Evolutionary conservation across 2,888 invertebrate species (phyloP), one percentile per base, ranked within the genome.

Genomic region (Gnatocerus cornutus): DNA sequence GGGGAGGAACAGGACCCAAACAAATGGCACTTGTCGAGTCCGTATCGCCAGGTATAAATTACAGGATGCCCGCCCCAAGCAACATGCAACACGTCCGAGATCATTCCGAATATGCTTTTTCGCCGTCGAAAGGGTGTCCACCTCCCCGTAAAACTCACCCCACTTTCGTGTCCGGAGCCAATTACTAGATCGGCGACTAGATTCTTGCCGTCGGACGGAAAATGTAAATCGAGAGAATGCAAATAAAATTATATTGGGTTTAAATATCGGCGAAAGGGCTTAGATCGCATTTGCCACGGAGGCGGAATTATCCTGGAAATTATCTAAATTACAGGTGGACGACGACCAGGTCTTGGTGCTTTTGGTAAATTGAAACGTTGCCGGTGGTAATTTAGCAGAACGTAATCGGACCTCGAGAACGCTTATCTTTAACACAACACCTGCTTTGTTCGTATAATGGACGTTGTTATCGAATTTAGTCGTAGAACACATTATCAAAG

Each of bases 11-110:
- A 50, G 39, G 62, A 53, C 70, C 68, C 53, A 63, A 53, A 74
- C 64, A 68, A 74, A 74, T 71, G 68, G 63, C 71, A 41, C 63
- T 69, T 69, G 74, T 72, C 71, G 48, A 53, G 58, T 50, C 61
- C 56, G 48, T 74, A 72, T 74, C 71, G 63, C 69, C 46, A 13
- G 37, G 61, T 61, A 71, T 74, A 74, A 74, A 74, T 72, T 68
- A 74, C 68, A 53, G 33, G 39, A 52, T 53, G 58, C 55, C 63
- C 61, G 53, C 61, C 68, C 33, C 50, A 48, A 48, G 64, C 58
- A 67, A 50, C 70, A 70, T 70, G 70, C 73, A 73, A 71, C 71
- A 69, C 68, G 68, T 73, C 10, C 50, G 37, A 48, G 58, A 56
- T 33, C 39, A 66, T 56, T 43, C 21, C 37, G 39, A 48, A 56